Evolutionary conservation across 2,113 vertebrate species (phyloP).

Genomic region (Solenodon paradoxus): DNA sequence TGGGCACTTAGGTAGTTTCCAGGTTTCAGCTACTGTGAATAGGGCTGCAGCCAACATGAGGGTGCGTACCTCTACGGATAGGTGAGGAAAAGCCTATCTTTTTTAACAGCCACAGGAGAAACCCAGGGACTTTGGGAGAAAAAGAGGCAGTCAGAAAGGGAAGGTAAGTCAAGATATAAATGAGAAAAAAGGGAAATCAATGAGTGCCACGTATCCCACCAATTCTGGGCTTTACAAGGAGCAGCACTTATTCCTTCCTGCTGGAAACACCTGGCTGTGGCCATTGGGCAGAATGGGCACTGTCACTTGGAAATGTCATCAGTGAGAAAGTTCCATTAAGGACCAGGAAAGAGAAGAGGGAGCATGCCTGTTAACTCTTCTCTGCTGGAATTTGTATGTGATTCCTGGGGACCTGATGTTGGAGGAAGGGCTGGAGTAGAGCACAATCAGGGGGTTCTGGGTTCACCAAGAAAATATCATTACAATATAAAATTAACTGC

Average conservation of each 20-base stretch:
- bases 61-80: no score
- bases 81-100: not conserved
- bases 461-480: not conserved
- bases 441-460: not conserved
- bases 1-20: no score
- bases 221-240: not conserved
- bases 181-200: not conserved
- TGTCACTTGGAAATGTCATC: not conserved
- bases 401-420: not conserved
- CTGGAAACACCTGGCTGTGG: not conserved
- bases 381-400: not conserved
- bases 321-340: not conserved
- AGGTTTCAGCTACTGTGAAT: no score
- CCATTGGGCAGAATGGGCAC: not conserved
- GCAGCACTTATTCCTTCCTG: not conserved
- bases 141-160: not conserved
- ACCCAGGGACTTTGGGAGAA: not conserved
- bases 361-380: fast-evolving
- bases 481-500: not conserved
- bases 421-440: not conserved
- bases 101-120: not conserved
- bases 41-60: no score
- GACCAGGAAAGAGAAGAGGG: not conserved
- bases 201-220: not conserved
- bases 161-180: not conserved